Conservation (phyloP, 2,113 vertebrate species). For the Bufo gargarizans region DNA sequence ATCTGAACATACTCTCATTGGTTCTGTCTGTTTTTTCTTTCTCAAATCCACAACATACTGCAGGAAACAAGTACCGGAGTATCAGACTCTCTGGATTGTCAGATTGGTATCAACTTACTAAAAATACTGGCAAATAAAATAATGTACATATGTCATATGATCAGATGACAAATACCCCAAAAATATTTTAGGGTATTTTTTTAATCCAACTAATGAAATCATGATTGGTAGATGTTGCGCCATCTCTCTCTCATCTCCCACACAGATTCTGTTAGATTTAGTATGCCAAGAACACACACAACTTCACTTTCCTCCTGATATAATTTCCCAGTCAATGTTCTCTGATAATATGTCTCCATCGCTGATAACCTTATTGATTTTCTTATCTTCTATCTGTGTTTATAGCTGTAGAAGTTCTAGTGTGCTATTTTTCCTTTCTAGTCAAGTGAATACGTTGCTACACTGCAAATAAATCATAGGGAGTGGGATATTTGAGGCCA, state of each 20-base stretch:
- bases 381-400: conserved; percentile 51
- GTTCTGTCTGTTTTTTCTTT: too few species aligned
- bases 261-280: not conserved
- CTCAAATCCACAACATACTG: too few species aligned
- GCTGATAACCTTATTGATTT: conserved; percentile 50
- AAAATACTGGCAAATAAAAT: not conserved
- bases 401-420: conserved; percentile 47
- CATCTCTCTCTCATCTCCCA: not conserved
- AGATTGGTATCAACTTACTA: too few species aligned
- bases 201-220: too few species aligned
- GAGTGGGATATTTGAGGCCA: not conserved
- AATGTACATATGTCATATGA: too few species aligned
- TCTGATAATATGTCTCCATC: conserved; percentile 46
- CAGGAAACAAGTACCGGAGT: too few species aligned
- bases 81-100: too few species aligned
- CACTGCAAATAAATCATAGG: conserved; percentile 35
- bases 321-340: conserved; percentile 50
- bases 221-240: not conserved
- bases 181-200: too few species aligned
- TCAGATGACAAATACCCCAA: too few species aligned
- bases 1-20: too few species aligned
- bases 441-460: conserved; percentile 29
- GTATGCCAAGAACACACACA: conserved; percentile 36
- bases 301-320: conserved; percentile 46
- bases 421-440: conserved; percentile 20